These are phyloP conservation scores for Leptothorax acervorum DNA, from an alignment of 2,888 invertebrate species.

Conservation along the genomic window DNA sequence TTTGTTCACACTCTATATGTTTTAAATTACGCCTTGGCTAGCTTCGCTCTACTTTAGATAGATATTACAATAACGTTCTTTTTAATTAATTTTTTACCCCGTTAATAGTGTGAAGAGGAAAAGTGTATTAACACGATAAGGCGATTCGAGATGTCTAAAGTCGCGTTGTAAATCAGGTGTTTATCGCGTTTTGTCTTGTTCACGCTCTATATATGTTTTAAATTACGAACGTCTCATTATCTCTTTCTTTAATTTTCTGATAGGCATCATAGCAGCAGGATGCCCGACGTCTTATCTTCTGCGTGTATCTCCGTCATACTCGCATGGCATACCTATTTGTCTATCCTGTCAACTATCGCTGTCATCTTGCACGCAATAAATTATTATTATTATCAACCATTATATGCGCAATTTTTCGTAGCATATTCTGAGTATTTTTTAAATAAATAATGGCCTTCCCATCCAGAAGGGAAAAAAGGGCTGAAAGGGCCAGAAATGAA, in stretches of 20 bases:
- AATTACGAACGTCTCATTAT: neutral
- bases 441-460: too few relatives aligned
- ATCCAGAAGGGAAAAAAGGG: too few relatives aligned
- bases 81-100: neutral
- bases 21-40: neutral
- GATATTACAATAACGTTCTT: neutral
- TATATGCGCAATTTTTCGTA: too few relatives aligned
- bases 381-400: neutral
- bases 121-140: neutral
- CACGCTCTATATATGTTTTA: neutral
- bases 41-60: neutral
- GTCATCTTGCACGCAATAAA: neutral
- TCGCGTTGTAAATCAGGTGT: neutral
- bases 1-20: neutral
- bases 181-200: neutral
- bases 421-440: too few relatives aligned
- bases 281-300: neutral
- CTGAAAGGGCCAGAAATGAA: too few relatives aligned
- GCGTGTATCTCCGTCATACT: constrained; percentile 2
- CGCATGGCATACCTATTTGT: neutral
- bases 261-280: neutral
- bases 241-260: neutral
- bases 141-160: neutral
- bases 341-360: neutral
- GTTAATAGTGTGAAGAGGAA: neutral